Base-by-base conservation (phyloP, 2,113 vertebrate species). In the Tylochromis polylepis region DNA sequence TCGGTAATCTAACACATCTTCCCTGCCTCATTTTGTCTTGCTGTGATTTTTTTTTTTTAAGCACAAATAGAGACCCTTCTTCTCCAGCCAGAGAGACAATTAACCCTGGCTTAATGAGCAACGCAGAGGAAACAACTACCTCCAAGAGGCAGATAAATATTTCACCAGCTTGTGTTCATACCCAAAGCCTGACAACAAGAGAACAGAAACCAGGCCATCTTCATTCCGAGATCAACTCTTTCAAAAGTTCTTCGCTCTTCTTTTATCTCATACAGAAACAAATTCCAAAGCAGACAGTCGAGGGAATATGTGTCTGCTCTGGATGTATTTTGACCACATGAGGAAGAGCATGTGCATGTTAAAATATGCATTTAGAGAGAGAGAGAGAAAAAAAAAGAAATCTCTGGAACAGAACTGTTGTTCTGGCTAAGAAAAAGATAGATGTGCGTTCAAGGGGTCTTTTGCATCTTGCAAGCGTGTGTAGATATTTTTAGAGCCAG, bases 81-180 rank as follows among this genome's bases (percentile, higher is more conserved):
- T 90, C 79, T 90, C 59, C 79, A 91, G 82, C 60, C 88, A 87
- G 84, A 83, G 84, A 91, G 83, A 89, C 85, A 92, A 95, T 94
- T 94, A 95, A 94, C 91, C 93, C 80, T n/a, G 85, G 81, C 59
- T 93, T 94, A 95, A 93, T 90, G 90, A 93, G 92, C 77, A 86
- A 79, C 20, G 24, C 81, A n/a, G 84, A 79, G 90, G 88, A 91
- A 91, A 93, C 89, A 82, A 89, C 81, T 24, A 82, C 84, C 87
- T 89, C 90, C 70, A 46, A 67, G 90, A 88, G 87, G 82, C 80
- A 55, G 80, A 92, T 94, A 86, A 92, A 95, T 94, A 94, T 93
- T 93, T 92, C 86, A 95, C 90, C 87, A 89, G 87, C 85, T 84
- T 77, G 86, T 91, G 89, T 94, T 94, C 91, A 86, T 72, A 90